Evolutionary conservation across 2,113 vertebrate genomes (phyloP).

Genomic region (Elephantulus edwardii): DNA sequence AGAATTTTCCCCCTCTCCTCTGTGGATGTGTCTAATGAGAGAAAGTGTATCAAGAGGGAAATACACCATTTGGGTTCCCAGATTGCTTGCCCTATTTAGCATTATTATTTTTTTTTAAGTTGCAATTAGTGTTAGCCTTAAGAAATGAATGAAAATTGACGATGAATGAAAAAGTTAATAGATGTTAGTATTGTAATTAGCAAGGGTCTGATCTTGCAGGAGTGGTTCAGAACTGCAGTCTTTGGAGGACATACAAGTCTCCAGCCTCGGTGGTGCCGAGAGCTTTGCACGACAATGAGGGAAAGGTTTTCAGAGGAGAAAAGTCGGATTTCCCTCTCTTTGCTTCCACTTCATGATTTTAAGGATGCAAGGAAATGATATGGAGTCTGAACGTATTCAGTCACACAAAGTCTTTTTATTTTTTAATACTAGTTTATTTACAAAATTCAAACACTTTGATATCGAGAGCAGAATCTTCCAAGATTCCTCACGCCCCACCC

Average conservation of each 20-base stretch:
- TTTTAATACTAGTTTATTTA: too few species aligned
- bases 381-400: neutral
- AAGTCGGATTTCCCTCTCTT: neutral
- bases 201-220: conserved; percentile 67
- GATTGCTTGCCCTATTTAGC: conserved; percentile 76
- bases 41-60: conserved; percentile 54
- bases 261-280: conserved; percentile 28
- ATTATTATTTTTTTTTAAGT: conserved; percentile 75
- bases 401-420: too few species aligned
- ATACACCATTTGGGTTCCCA: conserved; percentile 60
- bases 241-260: conserved; percentile 54
- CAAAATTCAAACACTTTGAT: too few species aligned
- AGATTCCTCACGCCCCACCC: too few species aligned
- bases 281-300: neutral
- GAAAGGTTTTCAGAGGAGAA: neutral
- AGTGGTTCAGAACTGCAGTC: neutral
- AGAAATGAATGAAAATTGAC: conserved; percentile 79
- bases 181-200: conserved; percentile 75
- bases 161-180: conserved; percentile 79
- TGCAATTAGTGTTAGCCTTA: conserved; percentile 79
- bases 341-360: neutral
- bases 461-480: too few species aligned
- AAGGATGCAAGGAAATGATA: neutral
- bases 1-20: conserved; percentile 17
- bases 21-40: conserved; percentile 65